Percentiles rank a stretch among this genome's conserved stretches.
phyloP scores from a whole-genome alignment of 2,888 invertebrate genomes.

The Sinelater perroti region DNA sequence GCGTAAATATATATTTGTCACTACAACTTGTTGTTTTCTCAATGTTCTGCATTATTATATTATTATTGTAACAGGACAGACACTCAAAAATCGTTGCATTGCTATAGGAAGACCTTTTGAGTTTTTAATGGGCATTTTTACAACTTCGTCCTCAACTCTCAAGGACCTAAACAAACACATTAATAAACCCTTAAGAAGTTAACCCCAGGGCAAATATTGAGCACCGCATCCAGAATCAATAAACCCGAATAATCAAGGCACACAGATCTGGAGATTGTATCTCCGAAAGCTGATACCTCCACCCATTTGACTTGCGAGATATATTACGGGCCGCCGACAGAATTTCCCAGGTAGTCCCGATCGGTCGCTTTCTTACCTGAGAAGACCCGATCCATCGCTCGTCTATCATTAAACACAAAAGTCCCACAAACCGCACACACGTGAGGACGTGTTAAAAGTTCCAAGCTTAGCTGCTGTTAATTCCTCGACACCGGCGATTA shows the following conservation, averaged over 20 bases:
- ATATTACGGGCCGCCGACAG: slow-evolving; percentile 44
- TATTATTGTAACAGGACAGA: too few species aligned
- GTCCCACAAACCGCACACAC: slow-evolving; percentile 32
- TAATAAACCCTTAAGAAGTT: slow-evolving; percentile 53
- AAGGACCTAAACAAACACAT: slow-evolving; percentile 50
- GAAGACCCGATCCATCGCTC: slow-evolving; percentile 35
- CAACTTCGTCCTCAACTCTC: not conserved
- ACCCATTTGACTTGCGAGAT: slow-evolving; percentile 50
- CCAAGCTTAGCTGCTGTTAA: slow-evolving; percentile 11
- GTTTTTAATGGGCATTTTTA: not conserved
- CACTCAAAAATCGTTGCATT: too few species aligned
- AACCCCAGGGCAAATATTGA: slow-evolving; percentile 54
- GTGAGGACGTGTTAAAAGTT: slow-evolving; percentile 35
- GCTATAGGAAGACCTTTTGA: too few species aligned
- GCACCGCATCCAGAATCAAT: slow-evolving; percentile 54
- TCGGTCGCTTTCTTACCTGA: slow-evolving; percentile 34
- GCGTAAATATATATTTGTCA: too few species aligned
- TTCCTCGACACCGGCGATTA: too few species aligned
- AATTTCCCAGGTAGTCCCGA: slow-evolving; percentile 32
- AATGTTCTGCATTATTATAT: too few species aligned
- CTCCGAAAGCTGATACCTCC: slow-evolving; percentile 50
- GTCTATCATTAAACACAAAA: slow-evolving; percentile 36
- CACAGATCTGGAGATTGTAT: slow-evolving; percentile 49
- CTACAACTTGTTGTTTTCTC: too few species aligned
- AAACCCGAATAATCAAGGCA: slow-evolving; percentile 49